These are phyloP conservation scores for Cryptotermes secundus DNA, from an alignment of 1,140 invertebrate genomes.

Conservation along the genomic window DNA sequence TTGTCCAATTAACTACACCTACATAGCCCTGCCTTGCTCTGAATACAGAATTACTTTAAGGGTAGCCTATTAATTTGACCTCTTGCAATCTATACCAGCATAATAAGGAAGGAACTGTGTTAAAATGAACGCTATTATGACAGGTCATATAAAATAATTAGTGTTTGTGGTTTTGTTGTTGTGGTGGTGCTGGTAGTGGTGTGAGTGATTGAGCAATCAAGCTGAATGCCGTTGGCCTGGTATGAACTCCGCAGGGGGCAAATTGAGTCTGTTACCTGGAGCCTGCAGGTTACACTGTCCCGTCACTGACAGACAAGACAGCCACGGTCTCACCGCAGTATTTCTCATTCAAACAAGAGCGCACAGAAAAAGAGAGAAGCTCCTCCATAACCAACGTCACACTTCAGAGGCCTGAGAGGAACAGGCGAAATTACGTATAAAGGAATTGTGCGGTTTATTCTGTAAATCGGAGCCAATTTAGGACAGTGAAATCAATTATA, in stretches of 20 bases:
- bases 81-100: neutral
- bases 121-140: slow-evolving; percentile 5
- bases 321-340: neutral
- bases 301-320: neutral
- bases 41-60: too few relatives aligned
- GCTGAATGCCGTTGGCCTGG: neutral
- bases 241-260: neutral
- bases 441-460: too few relatives aligned
- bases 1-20: too few relatives aligned
- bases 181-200: neutral
- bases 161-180: slow-evolving; percentile 1
- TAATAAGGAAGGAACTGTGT: neutral
- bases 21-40: too few relatives aligned
- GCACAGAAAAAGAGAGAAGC: neutral
- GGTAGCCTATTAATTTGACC: neutral
- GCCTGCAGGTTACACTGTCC: neutral
- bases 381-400: neutral
- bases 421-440: too few relatives aligned
- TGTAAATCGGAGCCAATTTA: too few relatives aligned
- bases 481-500: too few relatives aligned
- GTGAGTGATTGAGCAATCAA: slow-evolving; percentile 6
- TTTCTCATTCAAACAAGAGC: neutral
- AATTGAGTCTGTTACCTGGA: slow-evolving; percentile 16
- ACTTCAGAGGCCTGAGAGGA: too few relatives aligned
- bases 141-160: slow-evolving; percentile 18